Base-by-base conservation (phyloP, 2,888 invertebrate genomes). In the Opisthograptis luteolata region DNA sequence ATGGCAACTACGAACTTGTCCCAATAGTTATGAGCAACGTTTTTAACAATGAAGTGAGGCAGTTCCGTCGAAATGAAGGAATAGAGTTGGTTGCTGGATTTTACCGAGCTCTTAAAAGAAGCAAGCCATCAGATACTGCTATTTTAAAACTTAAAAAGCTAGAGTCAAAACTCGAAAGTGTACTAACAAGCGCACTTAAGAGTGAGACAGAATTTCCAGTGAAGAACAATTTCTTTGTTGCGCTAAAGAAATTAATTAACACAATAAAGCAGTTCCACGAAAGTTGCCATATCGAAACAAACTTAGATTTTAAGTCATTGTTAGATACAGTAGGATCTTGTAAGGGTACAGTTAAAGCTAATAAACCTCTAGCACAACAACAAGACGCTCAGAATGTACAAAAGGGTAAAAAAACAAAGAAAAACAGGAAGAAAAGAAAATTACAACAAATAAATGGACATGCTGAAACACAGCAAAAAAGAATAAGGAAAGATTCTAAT, bases 21-120 rank as follows among this genome's bases (percentile, higher is more conserved):
- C 89, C 92, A 0, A 68, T 92, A 37, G 71, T 95, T 39, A 83
- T 93, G n/a, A 84, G 92, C 14, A 93, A 92, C 66, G 87, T 93
- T 41, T 93, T 95, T 52, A 90, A 92, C 42, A 75, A 81, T 10
- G 88, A 91, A 12, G 92, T 94, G 1, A 88, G 95, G 52, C 92
- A 93, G 19, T 95, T 93, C 66, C 88, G 94, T 14, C 91, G 94
- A 30, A 93, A 92, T 55, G 95, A 95, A 81, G 94, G 94, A 0
- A 66, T 94, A 1, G 94, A 95, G 66, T 79, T 95, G 48, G 72
- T 95, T 32, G 83, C 87, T n/a, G 84, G 92, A 2, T 93, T 95
- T 58, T 95, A 94, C 73, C 87, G 90, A 35, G 93, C 94, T 62
- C 79, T 92, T 8, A 91, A 93, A 64, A 79, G 90, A 53, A 76